phyloP scores from a whole-genome alignment of 2,888 invertebrate species.

The Aphrophora alni region DNA sequence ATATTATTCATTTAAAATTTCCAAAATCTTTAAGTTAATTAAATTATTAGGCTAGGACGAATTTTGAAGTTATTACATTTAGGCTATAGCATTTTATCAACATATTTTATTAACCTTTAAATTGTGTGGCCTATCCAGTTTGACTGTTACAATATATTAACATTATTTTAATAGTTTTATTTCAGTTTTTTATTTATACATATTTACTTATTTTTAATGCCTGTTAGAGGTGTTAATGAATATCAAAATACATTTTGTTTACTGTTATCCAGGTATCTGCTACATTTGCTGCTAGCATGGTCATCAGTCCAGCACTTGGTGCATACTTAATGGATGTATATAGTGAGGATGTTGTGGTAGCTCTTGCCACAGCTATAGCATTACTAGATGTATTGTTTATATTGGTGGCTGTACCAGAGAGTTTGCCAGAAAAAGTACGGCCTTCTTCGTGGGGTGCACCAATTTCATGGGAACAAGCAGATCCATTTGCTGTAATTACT shows the following conservation, averaged over 20 bases:
- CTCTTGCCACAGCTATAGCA: slow-evolving; percentile 94
- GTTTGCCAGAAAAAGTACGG: slow-evolving; percentile 90
- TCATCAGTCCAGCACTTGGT: slow-evolving; percentile 97
- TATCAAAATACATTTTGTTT: slow-evolving; percentile 21
- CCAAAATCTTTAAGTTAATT: too few relatives aligned
- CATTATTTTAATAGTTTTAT: too few relatives aligned
- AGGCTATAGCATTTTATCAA: too few relatives aligned
- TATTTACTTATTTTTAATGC: too few relatives aligned
- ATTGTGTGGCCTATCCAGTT: too few relatives aligned
- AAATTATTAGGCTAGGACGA: too few relatives aligned
- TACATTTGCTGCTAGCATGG: slow-evolving; percentile 98
- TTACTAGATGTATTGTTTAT: slow-evolving; percentile 98
- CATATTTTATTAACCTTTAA: too few relatives aligned
- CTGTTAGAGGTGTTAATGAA: too few relatives aligned
- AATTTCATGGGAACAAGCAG: slow-evolving; percentile 97
- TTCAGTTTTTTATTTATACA: too few relatives aligned
- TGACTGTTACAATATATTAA: too few relatives aligned
- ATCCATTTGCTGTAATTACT: slow-evolving; percentile 85
- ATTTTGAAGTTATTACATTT: too few relatives aligned
- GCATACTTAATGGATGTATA: slow-evolving; percentile 86
- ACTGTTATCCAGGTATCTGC: slow-evolving; percentile 73
- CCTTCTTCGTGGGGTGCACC: slow-evolving; percentile 83
- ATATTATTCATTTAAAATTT: too few relatives aligned
- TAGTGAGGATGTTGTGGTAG: slow-evolving; percentile 86
- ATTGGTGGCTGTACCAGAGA: slow-evolving; percentile 97